These are phyloP conservation scores for Danio tinwini DNA, from an alignment of 2,797 vertebrate species.

Conservation along the genomic window DNA sequence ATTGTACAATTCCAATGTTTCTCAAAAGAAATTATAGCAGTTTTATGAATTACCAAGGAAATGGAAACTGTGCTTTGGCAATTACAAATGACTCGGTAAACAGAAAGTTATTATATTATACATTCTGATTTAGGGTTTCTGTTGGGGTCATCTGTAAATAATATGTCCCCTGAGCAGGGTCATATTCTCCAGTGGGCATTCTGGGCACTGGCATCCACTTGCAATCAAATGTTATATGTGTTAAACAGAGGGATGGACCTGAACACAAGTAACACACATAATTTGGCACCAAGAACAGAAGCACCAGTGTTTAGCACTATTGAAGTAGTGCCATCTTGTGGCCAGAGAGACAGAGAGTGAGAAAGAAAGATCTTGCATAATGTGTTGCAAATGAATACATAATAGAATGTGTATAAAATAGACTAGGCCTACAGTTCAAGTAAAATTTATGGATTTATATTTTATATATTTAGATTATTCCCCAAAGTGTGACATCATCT, in stretches of 20 bases:
- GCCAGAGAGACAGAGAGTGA: constrained; percentile 6
- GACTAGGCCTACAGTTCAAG: background rate
- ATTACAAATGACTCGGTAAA: background rate
- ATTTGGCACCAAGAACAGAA: constrained; percentile 61
- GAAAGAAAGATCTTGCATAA: too few species aligned
- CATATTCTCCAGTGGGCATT: too few species aligned
- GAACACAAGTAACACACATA: constrained; percentile 55
- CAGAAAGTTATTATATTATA: background rate
- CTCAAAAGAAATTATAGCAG: background rate
- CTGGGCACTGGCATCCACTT: too few species aligned
- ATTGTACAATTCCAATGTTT: background rate
- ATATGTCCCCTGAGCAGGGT: background rate
- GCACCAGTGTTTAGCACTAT: constrained; percentile 64
- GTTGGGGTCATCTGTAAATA: background rate
- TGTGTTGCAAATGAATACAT: too few species aligned
- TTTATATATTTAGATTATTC: constrained; percentile 48
- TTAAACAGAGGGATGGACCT: constrained; percentile 62
- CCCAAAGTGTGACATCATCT: constrained; percentile 52
- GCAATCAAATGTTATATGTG: constrained; percentile 66
- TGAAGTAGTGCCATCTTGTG: constrained; percentile 54
- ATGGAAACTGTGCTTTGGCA: background rate
- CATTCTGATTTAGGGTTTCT: background rate
- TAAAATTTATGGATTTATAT: too few species aligned
- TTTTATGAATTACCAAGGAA: background rate
- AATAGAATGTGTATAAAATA: too few species aligned